These are phyloP conservation scores for Morone chrysops DNA, from an alignment of 2,113 vertebrate genomes.

Conservation along the genomic window DNA sequence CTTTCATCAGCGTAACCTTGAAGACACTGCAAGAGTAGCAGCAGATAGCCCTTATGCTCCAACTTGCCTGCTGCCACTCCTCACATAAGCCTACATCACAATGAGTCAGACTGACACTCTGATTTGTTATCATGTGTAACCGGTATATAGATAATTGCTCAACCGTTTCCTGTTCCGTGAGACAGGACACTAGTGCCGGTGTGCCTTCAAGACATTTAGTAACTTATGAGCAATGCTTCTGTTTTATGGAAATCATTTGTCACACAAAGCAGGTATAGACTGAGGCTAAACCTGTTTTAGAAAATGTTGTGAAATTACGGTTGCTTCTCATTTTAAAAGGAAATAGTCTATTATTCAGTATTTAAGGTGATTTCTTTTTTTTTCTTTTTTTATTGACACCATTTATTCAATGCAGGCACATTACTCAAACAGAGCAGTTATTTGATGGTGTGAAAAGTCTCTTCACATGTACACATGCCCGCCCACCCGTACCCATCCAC, in stretches of 20 bases:
- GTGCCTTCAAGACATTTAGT: slow-evolving; percentile 11
- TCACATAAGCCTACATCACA: background rate
- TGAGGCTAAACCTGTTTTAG: slow-evolving; percentile 13
- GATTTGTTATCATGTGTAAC: slow-evolving; percentile 15
- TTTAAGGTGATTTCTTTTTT: background rate
- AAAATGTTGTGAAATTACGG: background rate
- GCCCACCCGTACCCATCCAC: too few relatives aligned
- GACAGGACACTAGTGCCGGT: slow-evolving; percentile 8
- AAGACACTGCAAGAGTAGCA: background rate
- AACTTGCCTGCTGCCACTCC: slow-evolving; percentile 51
- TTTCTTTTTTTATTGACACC: too few relatives aligned
- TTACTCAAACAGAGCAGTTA: too few relatives aligned
- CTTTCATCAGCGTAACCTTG: background rate
- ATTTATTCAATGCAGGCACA: too few relatives aligned
- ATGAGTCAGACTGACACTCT: slow-evolving; percentile 53
- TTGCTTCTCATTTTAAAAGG: background rate
- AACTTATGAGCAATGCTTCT: background rate
- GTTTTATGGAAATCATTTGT: background rate
- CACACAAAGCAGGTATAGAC: background rate
- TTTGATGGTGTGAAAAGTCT: too few relatives aligned
- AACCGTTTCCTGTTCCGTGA: slow-evolving; percentile 33
- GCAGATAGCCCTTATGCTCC: background rate
- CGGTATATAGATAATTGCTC: background rate
- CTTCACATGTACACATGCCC: too few relatives aligned
- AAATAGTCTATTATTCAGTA: background rate